Evolutionary conservation across 2,113 vertebrate species (phyloP).

Genomic region (Calyptommatus sinebrachiatus): DNA sequence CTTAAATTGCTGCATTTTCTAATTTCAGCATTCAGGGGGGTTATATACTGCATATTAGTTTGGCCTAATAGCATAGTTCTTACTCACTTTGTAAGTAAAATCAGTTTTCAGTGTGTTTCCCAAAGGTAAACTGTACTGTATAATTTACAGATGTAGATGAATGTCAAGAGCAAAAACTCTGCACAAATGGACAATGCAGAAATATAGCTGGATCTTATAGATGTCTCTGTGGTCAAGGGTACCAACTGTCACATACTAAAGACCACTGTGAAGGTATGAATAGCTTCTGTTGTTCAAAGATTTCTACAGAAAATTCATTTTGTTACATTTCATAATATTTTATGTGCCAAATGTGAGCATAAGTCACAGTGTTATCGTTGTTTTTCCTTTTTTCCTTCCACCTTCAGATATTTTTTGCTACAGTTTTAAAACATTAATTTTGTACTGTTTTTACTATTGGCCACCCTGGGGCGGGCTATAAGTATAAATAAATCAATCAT

Average conservation of each 20-base stretch:
- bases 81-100: background rate
- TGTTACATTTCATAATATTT: too few species aligned
- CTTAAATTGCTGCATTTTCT: background rate
- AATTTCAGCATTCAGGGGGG: background rate
- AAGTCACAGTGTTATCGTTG: too few species aligned
- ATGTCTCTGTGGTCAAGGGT: conserved; percentile 86
- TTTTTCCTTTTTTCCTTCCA: too few species aligned
- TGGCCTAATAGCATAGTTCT: background rate
- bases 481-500: too few species aligned
- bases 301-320: background rate
- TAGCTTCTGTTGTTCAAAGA: background rate
- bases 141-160: conserved; percentile 84
- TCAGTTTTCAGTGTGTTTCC: conserved; percentile 7
- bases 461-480: too few species aligned
- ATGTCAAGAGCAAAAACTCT: conserved; percentile 82
- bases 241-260: conserved; percentile 72
- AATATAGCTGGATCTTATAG: conserved; percentile 91
- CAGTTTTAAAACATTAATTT: too few species aligned
- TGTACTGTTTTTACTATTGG: too few species aligned
- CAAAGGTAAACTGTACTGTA: background rate
- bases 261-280: conserved; percentile 89
- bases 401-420: too few species aligned
- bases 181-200: conserved; percentile 83
- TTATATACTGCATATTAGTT: background rate
- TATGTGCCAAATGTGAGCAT: too few species aligned